A percentile compares a stretch with the other conserved stretches of the same genome.
phyloP scores from a whole-genome alignment of 2,797 vertebrate genomes.

The Nannoperca obscura region DNA sequence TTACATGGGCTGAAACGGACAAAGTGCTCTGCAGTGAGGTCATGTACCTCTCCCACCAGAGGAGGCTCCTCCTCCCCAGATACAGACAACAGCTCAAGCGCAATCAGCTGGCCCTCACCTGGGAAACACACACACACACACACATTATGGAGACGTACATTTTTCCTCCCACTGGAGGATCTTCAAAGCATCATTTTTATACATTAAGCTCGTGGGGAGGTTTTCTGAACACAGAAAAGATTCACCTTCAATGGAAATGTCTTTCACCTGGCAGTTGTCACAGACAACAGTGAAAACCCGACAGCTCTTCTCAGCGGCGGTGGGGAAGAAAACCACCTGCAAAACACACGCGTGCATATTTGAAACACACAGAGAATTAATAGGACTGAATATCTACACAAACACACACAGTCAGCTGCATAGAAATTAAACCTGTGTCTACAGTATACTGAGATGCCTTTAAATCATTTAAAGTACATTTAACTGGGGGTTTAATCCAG shows the following conservation, averaged over 20 bases:
- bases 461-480: background rate
- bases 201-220: background rate
- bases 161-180: background rate
- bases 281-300: conserved; percentile 88
- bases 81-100: conserved; percentile 87
- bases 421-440: background rate
- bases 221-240: background rate
- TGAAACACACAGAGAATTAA: background rate
- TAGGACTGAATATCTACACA: background rate
- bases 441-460: background rate
- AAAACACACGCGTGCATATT: conserved; percentile 34
- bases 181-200: background rate
- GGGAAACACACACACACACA: conserved; percentile 38
- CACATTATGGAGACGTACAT: background rate
- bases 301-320: conserved; percentile 72
- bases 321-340: conserved; percentile 93
- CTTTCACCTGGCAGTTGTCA: conserved; percentile 91
- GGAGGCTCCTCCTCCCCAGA: conserved; percentile 83
- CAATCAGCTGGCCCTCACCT: conserved; percentile 90
- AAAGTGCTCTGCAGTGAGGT: conserved; percentile 87
- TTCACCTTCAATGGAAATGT: conserved; percentile 90
- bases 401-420: background rate
- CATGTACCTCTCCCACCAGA: conserved; percentile 81
- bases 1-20: conserved; percentile 88
- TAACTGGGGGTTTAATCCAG: background rate